Conservation (phyloP, 2,888 invertebrate genomes). For the Plemyria rubiginata region DNA sequence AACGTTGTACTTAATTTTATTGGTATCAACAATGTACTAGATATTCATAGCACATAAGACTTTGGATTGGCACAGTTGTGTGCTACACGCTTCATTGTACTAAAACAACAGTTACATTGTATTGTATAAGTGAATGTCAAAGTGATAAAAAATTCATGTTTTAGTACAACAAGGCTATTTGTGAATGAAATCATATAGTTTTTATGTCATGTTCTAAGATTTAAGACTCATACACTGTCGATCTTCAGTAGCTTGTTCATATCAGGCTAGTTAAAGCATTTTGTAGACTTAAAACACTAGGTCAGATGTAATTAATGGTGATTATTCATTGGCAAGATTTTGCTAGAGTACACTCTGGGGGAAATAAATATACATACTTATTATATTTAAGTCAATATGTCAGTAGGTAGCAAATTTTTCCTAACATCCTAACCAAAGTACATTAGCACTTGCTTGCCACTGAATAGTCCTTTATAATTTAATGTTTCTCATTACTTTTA, state of each 20-base stretch:
- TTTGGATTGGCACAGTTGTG: constrained; percentile 8
- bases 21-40: constrained; percentile 60
- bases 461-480: constrained; percentile 30
- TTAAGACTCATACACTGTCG: constrained; percentile 48
- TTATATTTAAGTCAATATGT: constrained; percentile 4
- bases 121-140: neutral
- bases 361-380: neutral
- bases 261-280: constrained; percentile 82
- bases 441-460: constrained; percentile 24
- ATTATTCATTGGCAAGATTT: constrained; percentile 40
- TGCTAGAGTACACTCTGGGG: constrained; percentile 21
- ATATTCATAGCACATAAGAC: constrained; percentile 2
- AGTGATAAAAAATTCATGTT: constrained; percentile 10
- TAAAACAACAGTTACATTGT: constrained; percentile 6
- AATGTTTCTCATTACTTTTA: constrained; percentile 59
- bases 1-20: constrained; percentile 78
- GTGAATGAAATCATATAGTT: constrained; percentile 39
- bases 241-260: constrained; percentile 73
- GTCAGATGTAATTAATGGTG: constrained; percentile 55
- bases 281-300: constrained; percentile 80
- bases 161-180: constrained; percentile 8
- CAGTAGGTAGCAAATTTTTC: constrained; percentile 5
- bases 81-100: constrained; percentile 14
- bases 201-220: constrained; percentile 34
- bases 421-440: neutral